Percentiles rank a stretch among this genome's conserved stretches.
These are phyloP conservation scores for Phortica variegata DNA, from an alignment of 1,140 invertebrate species.

Conservation along the genomic window DNA sequence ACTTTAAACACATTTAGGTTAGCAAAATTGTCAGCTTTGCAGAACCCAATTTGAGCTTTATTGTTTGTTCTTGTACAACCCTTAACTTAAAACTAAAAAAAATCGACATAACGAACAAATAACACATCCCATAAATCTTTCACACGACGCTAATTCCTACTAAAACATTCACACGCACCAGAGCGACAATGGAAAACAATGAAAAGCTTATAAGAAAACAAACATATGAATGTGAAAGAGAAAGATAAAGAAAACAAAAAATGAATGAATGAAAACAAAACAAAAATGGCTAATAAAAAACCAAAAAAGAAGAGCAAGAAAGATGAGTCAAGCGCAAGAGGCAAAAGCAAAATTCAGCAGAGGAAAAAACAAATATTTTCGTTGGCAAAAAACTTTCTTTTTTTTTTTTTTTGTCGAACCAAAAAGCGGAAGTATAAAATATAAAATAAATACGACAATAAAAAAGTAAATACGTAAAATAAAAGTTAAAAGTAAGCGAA, in stretches of 20 bases:
- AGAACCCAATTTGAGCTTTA: constrained; percentile 9
- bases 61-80: constrained; percentile 2
- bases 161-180: too few species aligned
- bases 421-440: constrained; percentile 36
- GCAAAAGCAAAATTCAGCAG: not conserved
- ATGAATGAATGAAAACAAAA: constrained; percentile 10
- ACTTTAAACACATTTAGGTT: too few species aligned
- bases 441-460: constrained; percentile 23
- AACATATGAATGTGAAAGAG: constrained; percentile 28
- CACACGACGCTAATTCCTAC: constrained; percentile 32
- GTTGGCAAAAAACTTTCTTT: constrained; percentile 42
- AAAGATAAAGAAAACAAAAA: constrained; percentile 1
- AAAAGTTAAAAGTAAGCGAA: not conserved
- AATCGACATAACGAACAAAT: too few species aligned
- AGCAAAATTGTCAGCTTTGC: constrained; percentile 33
- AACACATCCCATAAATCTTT: constrained; percentile 31
- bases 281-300: constrained; percentile 3
- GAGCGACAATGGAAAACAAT: too few species aligned
- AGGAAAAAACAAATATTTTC: constrained; percentile 33
- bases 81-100: not conserved
- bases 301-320: not conserved
- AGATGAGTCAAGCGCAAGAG: too few species aligned
- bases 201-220: constrained; percentile 31
- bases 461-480: constrained; percentile 2
- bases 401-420: too few species aligned